Percentiles rank a stretch among this genome's conserved stretches.
Evolutionary conservation across 2,113 vertebrate genomes (phyloP).

Genomic region (Craseonycteris thonglongyai): DNA sequence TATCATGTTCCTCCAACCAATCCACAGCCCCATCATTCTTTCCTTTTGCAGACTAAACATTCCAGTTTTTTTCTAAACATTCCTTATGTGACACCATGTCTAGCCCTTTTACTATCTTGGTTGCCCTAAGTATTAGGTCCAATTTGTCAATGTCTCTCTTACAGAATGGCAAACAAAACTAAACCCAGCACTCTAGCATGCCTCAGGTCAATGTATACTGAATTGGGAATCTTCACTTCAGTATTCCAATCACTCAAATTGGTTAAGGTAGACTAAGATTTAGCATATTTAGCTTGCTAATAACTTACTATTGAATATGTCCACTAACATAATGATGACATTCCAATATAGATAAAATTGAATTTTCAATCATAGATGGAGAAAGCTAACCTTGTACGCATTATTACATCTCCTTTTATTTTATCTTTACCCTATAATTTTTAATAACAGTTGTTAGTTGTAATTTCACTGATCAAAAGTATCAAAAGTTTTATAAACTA

Average conservation of each 20-base stretch:
- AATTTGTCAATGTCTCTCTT: constrained; percentile 68
- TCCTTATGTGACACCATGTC: constrained; percentile 66
- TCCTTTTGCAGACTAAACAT: constrained; percentile 69
- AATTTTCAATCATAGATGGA: not conserved
- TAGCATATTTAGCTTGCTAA: not conserved
- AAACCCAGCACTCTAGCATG: not conserved
- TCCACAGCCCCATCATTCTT: constrained; percentile 60
- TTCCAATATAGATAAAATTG: not conserved
- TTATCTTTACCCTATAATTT: not conserved
- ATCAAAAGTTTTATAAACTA: too few species aligned
- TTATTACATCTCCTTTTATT: not conserved
- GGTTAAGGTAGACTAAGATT: not conserved
- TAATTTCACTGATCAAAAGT: too few species aligned
- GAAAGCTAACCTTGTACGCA: not conserved
- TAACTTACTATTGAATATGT: not conserved
- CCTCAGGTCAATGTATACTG: not conserved
- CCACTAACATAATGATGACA: not conserved
- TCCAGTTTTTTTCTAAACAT: constrained; percentile 72
- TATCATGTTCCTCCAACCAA: constrained; percentile 63
- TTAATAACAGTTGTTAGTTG: not conserved
- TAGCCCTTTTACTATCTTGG: constrained; percentile 69
- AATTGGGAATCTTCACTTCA: not conserved
- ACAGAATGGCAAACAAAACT: constrained; percentile 41
- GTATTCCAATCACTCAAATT: not conserved
- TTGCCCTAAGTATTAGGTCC: constrained; percentile 62